Base-by-base conservation (phyloP, 2,797 vertebrate species). In the Aeoliscus strigatus region DNA sequence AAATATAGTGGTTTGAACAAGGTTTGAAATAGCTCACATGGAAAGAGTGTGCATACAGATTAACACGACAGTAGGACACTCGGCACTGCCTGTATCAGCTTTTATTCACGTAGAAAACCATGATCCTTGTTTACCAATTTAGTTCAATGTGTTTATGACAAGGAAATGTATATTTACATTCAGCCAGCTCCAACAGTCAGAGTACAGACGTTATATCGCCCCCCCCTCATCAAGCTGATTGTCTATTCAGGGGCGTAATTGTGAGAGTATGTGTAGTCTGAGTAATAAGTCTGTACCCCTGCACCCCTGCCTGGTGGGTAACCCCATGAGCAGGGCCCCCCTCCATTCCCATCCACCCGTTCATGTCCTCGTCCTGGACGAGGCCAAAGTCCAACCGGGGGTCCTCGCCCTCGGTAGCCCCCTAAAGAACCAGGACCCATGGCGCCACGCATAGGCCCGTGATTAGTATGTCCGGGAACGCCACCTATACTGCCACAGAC, bases 1-100 rank as follows among this genome's bases (percentile, higher is more conserved):
- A 90, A 90, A 90, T 90, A 89, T 89, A 90, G 87, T 90, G 88
- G 88, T 90, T 84, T 86, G 87, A 84, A 88, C 76, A 79, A 82
- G 85, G 81, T 88, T 57, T 84, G 67, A 84, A 85, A 86, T 52
- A 79, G 79, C 50, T 83, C 61, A 75, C 80, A 82, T 75, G 78
- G 75, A 85, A 83, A 89, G 81, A 85, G 80, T 74, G 67, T 82
- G 85, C 75, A 69, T 77, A 82, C 61, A 75, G 73, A 70, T 81
- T 61, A n/a, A 79, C 65, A 73, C 8, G 39, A 85, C 80, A 75
- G 75, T 64, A 81, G 71, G 78, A 81, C 83, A 84, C 82, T 77
- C 73, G 71, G 77, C 79, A 71, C 79, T 58, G 82, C 78, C 81
- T 75, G 79, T 80, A 86, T 86, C 77, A 74, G 77, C 58, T 70